Conservation (phyloP, 2,797 vertebrate genomes). For the Pipistrellus kuhlii region DNA sequence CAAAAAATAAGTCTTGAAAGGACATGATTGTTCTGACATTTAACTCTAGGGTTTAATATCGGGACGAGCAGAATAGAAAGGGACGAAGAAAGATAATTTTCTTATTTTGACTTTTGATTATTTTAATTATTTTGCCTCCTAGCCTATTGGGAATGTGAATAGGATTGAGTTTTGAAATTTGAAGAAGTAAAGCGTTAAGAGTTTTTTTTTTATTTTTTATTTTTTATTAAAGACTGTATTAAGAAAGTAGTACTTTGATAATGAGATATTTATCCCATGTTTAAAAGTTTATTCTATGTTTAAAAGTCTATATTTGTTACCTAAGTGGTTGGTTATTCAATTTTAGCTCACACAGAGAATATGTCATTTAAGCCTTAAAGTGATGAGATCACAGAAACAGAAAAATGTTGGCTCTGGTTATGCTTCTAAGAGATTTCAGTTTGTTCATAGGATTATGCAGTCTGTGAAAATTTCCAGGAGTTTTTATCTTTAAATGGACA, state of each 20-base stretch:
- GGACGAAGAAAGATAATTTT: background rate
- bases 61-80: constrained; percentile 1
- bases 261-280: constrained; percentile 50
- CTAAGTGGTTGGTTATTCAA: constrained; percentile 29
- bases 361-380: constrained; percentile 56
- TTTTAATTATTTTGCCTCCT: constrained; percentile 47
- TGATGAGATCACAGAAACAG: constrained; percentile 68
- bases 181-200: background rate
- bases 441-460: constrained; percentile 90
- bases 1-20: constrained; percentile 61
- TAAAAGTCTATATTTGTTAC: constrained; percentile 64
- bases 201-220: too few species aligned
- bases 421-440: constrained; percentile 72
- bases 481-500: constrained; percentile 97
- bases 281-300: constrained; percentile 54
- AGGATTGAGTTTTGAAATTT: constrained; percentile 43
- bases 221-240: background rate
- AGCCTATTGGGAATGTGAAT: background rate
- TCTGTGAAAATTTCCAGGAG: constrained; percentile 96
- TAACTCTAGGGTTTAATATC: constrained; percentile 45
- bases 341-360: constrained; percentile 62
- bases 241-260: constrained; percentile 47
- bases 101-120: constrained; percentile 21
- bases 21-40: constrained; percentile 37
- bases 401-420: constrained; percentile 62